Base-by-base conservation (phyloP, 2,797 vertebrate species). In the Propithecus perrieri region DNA sequence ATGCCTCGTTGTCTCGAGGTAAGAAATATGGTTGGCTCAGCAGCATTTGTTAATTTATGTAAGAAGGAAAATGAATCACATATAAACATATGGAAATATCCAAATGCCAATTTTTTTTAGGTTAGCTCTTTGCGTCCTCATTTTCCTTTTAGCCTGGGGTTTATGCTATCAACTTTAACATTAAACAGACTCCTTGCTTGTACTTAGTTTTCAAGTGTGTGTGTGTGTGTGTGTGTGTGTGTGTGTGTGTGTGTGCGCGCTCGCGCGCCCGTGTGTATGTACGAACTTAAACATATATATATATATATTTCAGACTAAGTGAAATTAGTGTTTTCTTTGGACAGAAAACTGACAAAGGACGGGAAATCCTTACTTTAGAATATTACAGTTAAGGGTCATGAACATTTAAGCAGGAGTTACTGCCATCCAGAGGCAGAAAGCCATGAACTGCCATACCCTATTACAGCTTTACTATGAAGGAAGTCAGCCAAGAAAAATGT, bases 391-490 rank as follows among this genome's bases (percentile, higher is more conserved):
- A 95, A 8, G 53, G 98, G 97, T 97, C 97, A 97, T 33, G 15
- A 97, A 92, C 95, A 63, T 98, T 98, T 89, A 95, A 94, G 98
- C 92, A 98, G 98, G 96, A 98, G 97, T 98, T 98, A 98, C 98
- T 98, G 98, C 98, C 98, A 98, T 98, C 98, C 98, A 98, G 98
- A 98, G 98, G 99, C 97, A 91, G 98, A 98, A 98, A 98, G 86
- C 86, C 94, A 95, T 75, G 91, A 97, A 75, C 81, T 94, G 97
- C 95, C 87, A 11, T 35, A 67, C 83, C 96, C 88, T 43, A 74
- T 98, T 97, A 71, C 55, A 92, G 85, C 69, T 96, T 97, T 35
- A 93, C 96, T 67, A 17, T 46, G 2, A 86, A 87, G 96, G 97
- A 96, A 74, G 35, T 20, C 93, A 97, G 96, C 48, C 57, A 95